Base-by-base conservation (phyloP, 1,140 invertebrate genomes). In the Drosophila orena region DNA sequence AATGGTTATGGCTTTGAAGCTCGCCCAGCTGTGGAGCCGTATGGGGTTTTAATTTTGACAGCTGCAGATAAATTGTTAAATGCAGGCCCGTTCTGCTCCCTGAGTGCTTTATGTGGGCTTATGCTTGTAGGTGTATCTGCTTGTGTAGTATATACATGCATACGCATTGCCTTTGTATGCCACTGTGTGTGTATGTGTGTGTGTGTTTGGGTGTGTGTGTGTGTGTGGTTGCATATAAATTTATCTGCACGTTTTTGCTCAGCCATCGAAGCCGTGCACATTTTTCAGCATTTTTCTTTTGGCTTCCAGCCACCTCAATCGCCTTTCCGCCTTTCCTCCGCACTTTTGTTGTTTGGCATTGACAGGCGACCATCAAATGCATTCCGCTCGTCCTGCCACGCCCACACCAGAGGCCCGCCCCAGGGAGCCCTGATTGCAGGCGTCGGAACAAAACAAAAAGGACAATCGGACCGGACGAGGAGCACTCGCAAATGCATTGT, bases 51-150 rank as follows among this genome's bases (percentile, higher is more conserved):
- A 90, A 90, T 90, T 90, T 90, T 90, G 86, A 90, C 86, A 90
- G 86, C 86, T 90, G 86, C 81, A 90, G 86, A 90, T 90, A 90
- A 90, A 90, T 90, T 90, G 86, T 90, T 90, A 90, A 90, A 90
- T 90, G 86, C 86, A 90, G 86, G 79, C 83, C 79, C 84, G 78
- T 65, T 76, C 81, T 72, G 79, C 70, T 88, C 83, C 74, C 75
- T 79, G 81, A 86, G 81, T 86, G 81, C 81, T 86, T 86, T 86
- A 88, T 86, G 83, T 88, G 79, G 75, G 81, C 84, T 86, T 86
- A 83, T 52, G 79, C 61, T 61, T 86, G 83, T 88, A 78, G 83
- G 70, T 86, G 78, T 72, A 66, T 44, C 35, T 37, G 24, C 42
- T 11, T 54, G 65, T 65, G 8, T 30, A 30, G 7, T 50, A 24